Percentiles rank a stretch among this genome's conserved stretches.
Evolutionary conservation across 2,113 vertebrate species (phyloP).

Genomic region (Micronycteris hirsuta): DNA sequence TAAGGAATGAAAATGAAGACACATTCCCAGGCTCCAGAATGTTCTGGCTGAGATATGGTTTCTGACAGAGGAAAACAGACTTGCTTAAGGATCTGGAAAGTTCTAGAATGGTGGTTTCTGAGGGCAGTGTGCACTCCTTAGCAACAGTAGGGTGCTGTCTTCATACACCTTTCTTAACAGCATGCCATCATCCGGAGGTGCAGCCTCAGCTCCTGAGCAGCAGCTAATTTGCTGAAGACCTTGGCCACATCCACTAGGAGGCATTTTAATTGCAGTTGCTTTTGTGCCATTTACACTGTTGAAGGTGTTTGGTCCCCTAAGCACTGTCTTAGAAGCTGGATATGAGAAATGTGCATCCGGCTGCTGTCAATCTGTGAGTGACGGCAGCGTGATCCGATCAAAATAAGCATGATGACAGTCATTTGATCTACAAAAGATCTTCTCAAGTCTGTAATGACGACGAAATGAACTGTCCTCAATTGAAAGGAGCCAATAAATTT

Average conservation of each 20-base stretch:
- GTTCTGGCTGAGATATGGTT: background rate
- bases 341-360: background rate
- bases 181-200: background rate
- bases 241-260: background rate
- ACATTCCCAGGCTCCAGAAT: background rate
- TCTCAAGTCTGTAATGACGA: background rate
- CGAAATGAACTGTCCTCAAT: background rate
- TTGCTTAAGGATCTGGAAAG: background rate
- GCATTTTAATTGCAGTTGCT: background rate
- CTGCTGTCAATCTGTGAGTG: conserved; percentile 2
- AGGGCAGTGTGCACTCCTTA: background rate
- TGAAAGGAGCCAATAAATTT: background rate
- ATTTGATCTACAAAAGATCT: background rate
- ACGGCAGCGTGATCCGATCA: background rate
- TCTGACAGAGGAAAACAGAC: background rate
- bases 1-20: background rate
- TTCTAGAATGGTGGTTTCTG: background rate
- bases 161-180: background rate
- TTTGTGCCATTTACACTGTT: background rate
- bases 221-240: background rate
- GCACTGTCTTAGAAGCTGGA: background rate
- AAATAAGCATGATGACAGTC: conserved; percentile 57
- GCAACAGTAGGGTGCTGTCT: background rate
- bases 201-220: background rate
- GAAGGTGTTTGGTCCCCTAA: background rate